Evolutionary conservation across 2,113 vertebrate genomes (phyloP).

Genomic region (Mormoops blainvillei): DNA sequence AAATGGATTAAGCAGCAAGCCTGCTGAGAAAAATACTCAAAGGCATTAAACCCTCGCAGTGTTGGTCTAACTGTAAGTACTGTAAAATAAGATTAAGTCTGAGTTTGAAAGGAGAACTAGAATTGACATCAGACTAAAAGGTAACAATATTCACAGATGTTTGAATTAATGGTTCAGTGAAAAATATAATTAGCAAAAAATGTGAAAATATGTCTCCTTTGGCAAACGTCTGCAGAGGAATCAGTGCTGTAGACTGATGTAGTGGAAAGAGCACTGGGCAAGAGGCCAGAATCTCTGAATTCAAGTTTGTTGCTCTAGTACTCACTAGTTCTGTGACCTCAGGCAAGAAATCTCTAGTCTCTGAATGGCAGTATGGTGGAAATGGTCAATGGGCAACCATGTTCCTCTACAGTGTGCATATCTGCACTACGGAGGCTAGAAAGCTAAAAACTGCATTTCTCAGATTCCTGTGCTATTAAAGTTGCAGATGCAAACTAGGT

Average conservation of each 20-base stretch:
- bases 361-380: not conserved
- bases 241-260: constrained; percentile 63
- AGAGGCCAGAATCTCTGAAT: constrained; percentile 40
- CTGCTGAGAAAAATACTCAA: constrained; percentile 75
- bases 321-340: not conserved
- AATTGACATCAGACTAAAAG: constrained; percentile 68
- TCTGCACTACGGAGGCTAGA: not conserved
- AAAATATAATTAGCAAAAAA: constrained; percentile 74
- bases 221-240: constrained; percentile 59
- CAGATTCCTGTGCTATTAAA: not conserved
- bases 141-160: constrained; percentile 61
- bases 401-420: not conserved
- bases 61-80: constrained; percentile 73
- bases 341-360: not conserved
- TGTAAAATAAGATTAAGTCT: constrained; percentile 74
- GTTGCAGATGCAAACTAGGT: not conserved
- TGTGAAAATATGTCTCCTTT: constrained; percentile 75
- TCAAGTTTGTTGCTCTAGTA: not conserved
- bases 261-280: constrained; percentile 65
- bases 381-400: not conserved
- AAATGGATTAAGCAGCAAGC: constrained; percentile 73
- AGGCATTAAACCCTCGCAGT: constrained; percentile 68
- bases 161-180: constrained; percentile 70
- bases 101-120: constrained; percentile 57
- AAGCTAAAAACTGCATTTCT: not conserved